Evolutionary conservation across 2,113 vertebrate species (phyloP), one percentile per base, ranked within the genome.

Genomic region (Periophthalmodon schlosseri): DNA sequence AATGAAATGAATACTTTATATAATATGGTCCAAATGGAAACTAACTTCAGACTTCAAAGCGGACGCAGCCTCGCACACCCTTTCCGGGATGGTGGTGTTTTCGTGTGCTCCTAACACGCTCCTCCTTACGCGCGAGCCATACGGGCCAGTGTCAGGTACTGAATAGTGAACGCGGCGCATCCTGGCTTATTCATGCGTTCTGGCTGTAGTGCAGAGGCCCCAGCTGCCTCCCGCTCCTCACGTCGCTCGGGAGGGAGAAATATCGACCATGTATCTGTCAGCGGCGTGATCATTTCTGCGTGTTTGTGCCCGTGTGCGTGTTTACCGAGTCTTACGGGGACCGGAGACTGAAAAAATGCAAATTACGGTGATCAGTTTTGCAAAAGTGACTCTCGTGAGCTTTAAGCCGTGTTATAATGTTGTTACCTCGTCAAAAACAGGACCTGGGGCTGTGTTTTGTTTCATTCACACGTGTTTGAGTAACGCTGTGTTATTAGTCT

Each of bases 181-280:
- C 47, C 86, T 78, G 82, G 84, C 81, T 88, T 90, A 86, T 89
- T 89, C 82, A 88, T 91, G 86, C 88, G 78, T 89, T 83, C 79
- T 84, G 67, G 78, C 56, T 71, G 56, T 83, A 82, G 82, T 84
- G 82, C 86, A 87, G 79, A 77, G 46, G 84, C 80, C 75, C 79
- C 85, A 86, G 88, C 78, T 90, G 85, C 73, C 81, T 84, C 69
- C 54, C 74, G 78, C 77, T 71, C 70, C 77, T 73, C 72, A 28
- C 10, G 15, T 66, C 72, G 33, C 39, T 34, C 16, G 9, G 50
- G 52, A 28, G 39, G 58, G 68, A 50, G 68, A 67, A 18, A 39
- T 2, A 0, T 44, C 58, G 44, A 21, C 50, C 36, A 56, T 78
- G 66, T 78, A 39, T 78, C 70, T 78, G 78, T 76, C 47, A 44